Conservation (phyloP, 2,113 vertebrate species). For the Carassius auratus region DNA sequence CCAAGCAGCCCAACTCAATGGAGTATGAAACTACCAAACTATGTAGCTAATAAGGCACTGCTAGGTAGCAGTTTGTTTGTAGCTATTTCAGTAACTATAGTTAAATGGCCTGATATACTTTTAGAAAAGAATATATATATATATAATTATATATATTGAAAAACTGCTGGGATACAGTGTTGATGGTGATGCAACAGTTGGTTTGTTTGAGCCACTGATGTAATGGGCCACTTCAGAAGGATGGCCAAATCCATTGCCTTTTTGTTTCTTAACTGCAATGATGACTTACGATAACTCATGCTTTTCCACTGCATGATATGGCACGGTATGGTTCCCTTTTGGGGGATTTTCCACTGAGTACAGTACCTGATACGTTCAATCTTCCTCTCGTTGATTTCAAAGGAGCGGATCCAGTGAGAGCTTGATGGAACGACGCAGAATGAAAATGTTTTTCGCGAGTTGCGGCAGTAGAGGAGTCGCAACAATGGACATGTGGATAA, state of each 20-base stretch:
- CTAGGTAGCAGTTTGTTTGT: too few relatives aligned
- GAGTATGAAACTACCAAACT: slow-evolving; percentile 85
- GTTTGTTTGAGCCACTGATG: slow-evolving; percentile 58
- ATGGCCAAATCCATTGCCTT: slow-evolving; percentile 61
- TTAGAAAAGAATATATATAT: slow-evolving; percentile 49
- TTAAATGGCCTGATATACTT: slow-evolving; percentile 57
- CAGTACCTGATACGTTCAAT: too few relatives aligned
- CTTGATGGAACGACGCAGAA: too few relatives aligned
- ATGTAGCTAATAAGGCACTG: slow-evolving; percentile 74
- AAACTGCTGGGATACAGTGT: slow-evolving; percentile 60
- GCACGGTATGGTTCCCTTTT: too few relatives aligned
- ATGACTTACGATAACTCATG: slow-evolving; percentile 16
- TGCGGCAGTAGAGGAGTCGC: too few relatives aligned
- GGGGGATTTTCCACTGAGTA: too few relatives aligned
- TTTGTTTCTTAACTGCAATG: slow-evolving; percentile 31
- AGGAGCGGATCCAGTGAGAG: too few relatives aligned
- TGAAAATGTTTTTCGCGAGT: too few relatives aligned
- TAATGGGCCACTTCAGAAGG: slow-evolving; percentile 66
- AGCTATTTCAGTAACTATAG: slow-evolving; percentile 8
- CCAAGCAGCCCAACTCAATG: slow-evolving; percentile 78
- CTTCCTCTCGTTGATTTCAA: too few relatives aligned
- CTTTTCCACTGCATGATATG: too few relatives aligned
- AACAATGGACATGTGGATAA: too few relatives aligned
- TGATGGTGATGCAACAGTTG: slow-evolving; percentile 52
- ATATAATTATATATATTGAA: slow-evolving; percentile 17